Evolutionary conservation across 2,888 invertebrate genomes (phyloP).

Genomic region (Drosophila bunnanda): DNA sequence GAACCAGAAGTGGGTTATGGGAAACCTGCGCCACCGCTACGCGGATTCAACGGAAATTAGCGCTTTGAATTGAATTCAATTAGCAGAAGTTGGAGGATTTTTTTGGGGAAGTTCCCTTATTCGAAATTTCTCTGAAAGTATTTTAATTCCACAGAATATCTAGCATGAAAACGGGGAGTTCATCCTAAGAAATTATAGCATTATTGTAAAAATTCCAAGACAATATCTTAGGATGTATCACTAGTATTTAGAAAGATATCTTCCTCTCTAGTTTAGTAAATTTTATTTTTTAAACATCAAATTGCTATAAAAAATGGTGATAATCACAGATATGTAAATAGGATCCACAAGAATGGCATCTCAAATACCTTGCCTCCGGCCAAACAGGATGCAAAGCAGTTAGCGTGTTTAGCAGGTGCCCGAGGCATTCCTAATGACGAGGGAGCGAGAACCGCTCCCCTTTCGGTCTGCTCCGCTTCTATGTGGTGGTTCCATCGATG

Average conservation of each 20-base stretch:
- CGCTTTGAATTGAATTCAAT: conserved; percentile 2
- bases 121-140: background rate
- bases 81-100: background rate
- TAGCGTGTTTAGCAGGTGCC: conserved; percentile 40
- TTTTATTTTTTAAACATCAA: background rate
- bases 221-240: no score
- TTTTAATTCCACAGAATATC: background rate
- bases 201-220: background rate
- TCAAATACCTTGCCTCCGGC: background rate
- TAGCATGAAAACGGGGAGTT: background rate
- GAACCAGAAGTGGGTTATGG: conserved; percentile 41
- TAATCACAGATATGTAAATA: conserved; percentile 7
- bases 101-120: conserved; percentile 1
- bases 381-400: conserved; percentile 41
- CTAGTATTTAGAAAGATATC: no score
- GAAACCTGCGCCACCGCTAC: conserved; percentile 9
- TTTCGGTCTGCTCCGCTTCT: conserved; percentile 15
- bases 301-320: background rate
- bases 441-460: conserved; percentile 4
- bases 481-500: conserved; percentile 1
- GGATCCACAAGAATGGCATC: background rate
- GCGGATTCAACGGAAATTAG: conserved; percentile 28
- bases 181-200: background rate
- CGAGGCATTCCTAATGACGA: conserved; percentile 39
- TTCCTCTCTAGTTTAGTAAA: no score